Evolutionary conservation across 2,113 vertebrate genomes (phyloP), one percentile per base, ranked within the genome.

Genomic region (Oryzias javanicus): DNA sequence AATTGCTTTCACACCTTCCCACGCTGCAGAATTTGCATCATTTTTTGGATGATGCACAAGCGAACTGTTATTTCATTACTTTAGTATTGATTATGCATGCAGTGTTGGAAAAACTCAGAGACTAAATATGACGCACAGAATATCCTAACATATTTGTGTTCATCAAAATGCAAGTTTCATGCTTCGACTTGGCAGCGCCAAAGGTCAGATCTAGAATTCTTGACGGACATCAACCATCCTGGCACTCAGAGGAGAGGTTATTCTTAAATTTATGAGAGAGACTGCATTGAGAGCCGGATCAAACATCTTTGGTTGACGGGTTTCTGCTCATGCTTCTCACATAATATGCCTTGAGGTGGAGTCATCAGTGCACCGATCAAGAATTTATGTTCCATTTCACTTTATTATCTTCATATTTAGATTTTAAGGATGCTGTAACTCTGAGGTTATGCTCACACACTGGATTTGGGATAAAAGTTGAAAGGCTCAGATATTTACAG

Each of bases 1-100:
- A 81, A 80, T 74, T 66, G 74, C 74, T 70, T 82, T 83, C 77
- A 79, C 80, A 82, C 67, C 80, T 77, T 81, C 77, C 81, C 79
- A 78, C 81, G 53, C 80, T 56, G 48, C 10, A 48, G 48, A 65
- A 80, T 87, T 77, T 71, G 45, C 62, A 61, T 78, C 55, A 67
- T 74, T 75, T 50, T 74, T 70, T 72, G 64, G 68, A 81, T 58
- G 68, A 78, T 49, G 57, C 57, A 56, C 56, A 64, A 45, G 59
- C 22, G 64, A 76, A 79, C 61, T 59, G 45, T 60, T 51, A 40
- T 45, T 27, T 44, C 53, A 65, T 48, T 63, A 22, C 49, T 74
- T 53, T 64, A 58, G 51, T 55, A 55, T 63, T 69, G 45, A 65
- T 81, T 58, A 76, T 83, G 61, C 48, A 72, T 60, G 70, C 49